Conservation (phyloP, 2,888 invertebrate genomes). For the Heliconius charithonia region DNA sequence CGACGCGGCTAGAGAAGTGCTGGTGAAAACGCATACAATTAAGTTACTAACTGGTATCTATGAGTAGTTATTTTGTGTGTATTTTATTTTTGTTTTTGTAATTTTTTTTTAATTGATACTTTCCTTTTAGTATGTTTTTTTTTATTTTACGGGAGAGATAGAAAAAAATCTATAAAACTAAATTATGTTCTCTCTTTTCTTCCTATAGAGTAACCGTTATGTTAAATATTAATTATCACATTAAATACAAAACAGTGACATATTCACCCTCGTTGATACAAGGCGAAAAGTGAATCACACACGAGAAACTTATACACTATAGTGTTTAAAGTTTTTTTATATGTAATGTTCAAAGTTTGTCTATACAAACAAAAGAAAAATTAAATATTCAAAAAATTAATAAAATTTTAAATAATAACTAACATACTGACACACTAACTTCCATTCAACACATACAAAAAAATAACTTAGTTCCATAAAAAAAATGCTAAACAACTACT, state of each 20-base stretch:
- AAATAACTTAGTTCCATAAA: neutral
- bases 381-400: neutral
- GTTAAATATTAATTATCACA: too few relatives aligned
- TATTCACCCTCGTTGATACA: too few relatives aligned
- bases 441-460: neutral
- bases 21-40: slow-evolving; percentile 42
- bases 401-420: neutral
- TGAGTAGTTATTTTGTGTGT: slow-evolving; percentile 4
- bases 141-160: neutral
- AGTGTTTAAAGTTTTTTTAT: too few relatives aligned
- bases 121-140: neutral
- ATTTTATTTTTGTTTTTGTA: neutral
- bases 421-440: neutral
- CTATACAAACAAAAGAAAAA: too few relatives aligned
- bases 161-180: too few relatives aligned
- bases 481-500: neutral
- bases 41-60: slow-evolving; percentile 29
- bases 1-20: slow-evolving; percentile 52
- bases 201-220: too few relatives aligned
- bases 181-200: too few relatives aligned
- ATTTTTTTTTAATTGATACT: neutral
- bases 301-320: too few relatives aligned
- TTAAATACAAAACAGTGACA: too few relatives aligned
- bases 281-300: too few relatives aligned
- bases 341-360: too few relatives aligned